phyloP scores from a whole-genome alignment of 2,797 vertebrate species.

The Cheirogaleus major region DNA sequence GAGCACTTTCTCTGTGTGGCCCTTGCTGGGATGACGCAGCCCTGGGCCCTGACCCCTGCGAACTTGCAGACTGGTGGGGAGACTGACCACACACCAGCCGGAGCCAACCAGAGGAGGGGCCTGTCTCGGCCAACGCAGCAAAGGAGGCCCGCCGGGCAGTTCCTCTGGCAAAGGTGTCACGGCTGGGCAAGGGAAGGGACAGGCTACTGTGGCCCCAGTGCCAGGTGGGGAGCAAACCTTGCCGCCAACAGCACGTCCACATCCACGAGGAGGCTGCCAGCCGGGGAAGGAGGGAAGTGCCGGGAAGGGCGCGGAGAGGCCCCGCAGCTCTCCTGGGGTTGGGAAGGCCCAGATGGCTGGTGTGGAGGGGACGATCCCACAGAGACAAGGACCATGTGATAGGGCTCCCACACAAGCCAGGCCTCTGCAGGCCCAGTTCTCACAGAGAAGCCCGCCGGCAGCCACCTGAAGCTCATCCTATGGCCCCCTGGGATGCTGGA shows the following conservation, averaged over 20 bases:
- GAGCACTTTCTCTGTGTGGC: background rate
- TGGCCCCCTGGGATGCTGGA: background rate
- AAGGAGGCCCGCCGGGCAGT: background rate
- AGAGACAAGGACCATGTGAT: background rate
- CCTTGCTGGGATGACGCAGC: background rate
- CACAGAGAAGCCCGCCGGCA: background rate
- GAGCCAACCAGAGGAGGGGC: background rate
- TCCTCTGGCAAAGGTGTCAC: background rate
- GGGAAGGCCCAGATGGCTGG: background rate
- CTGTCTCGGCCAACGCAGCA: fast-evolving
- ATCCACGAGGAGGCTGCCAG: background rate
- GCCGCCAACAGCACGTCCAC: background rate
- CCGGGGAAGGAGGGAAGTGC: fast-evolving
- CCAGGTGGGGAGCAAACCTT: background rate
- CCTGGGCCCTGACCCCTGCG: background rate
- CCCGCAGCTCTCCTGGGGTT: background rate
- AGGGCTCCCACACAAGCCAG: background rate
- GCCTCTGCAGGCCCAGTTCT: background rate
- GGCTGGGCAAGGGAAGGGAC: background rate
- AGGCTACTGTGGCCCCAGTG: fast-evolving
- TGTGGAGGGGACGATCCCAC: background rate
- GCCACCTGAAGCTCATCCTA: background rate
- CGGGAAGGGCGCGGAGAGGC: background rate
- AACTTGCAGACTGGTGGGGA: background rate
- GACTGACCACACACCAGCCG: background rate